phyloP scores from a whole-genome alignment of 2,797 vertebrate genomes.

The Poeciliopsis turneri region DNA sequence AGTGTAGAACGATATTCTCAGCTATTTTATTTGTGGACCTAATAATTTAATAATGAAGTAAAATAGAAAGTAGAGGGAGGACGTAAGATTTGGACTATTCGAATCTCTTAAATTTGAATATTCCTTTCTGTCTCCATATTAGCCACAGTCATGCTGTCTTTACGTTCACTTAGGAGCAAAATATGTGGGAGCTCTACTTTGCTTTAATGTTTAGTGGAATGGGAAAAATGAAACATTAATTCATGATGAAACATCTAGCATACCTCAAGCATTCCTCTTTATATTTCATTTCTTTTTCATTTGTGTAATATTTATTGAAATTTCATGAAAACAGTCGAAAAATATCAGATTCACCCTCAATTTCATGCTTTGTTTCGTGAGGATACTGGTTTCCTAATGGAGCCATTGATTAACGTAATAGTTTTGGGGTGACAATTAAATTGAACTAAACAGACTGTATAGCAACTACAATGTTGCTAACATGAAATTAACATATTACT shows the following conservation, averaged over 20 bases:
- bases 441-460: too few relatives aligned
- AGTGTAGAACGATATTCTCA: not conserved
- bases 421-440: too few relatives aligned
- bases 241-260: not conserved
- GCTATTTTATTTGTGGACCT: not conserved
- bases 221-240: not conserved
- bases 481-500: constrained; percentile 55
- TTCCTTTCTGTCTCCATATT: not conserved
- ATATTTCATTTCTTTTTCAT: not conserved
- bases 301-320: constrained; percentile 8
- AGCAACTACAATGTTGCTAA: constrained; percentile 60
- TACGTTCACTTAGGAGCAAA: not conserved
- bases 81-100: not conserved
- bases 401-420: too few relatives aligned
- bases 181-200: not conserved
- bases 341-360: constrained; percentile 34
- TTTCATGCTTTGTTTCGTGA: constrained; percentile 31
- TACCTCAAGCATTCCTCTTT: not conserved
- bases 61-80: not conserved
- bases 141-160: not conserved
- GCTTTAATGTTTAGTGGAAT: not conserved
- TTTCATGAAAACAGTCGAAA: constrained; percentile 41
- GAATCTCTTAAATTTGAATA: not conserved
- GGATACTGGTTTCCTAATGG: too few relatives aligned
- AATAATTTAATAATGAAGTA: not conserved